Evolutionary conservation across 2,113 vertebrate species (phyloP).

Genomic region (Myiozetetes cayanensis): DNA sequence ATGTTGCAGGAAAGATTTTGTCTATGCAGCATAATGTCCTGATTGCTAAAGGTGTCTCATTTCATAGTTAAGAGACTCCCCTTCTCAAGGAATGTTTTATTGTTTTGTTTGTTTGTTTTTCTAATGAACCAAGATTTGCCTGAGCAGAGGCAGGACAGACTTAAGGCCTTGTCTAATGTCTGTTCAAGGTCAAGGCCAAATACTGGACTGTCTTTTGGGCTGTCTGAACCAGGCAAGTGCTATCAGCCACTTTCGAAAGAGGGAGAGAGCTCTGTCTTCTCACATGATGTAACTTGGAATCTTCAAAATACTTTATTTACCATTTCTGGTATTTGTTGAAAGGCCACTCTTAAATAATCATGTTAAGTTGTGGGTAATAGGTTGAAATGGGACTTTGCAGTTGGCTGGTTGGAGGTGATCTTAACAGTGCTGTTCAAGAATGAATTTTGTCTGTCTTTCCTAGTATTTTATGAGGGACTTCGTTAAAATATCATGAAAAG

Average conservation of each 20-base stretch:
- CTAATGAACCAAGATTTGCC: not conserved
- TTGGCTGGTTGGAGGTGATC: not conserved
- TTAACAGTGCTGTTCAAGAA: not conserved
- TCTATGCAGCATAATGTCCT: not conserved
- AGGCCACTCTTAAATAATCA: not conserved
- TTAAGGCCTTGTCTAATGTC: not conserved
- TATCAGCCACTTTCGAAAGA: not conserved
- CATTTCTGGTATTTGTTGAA: not conserved
- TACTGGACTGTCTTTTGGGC: not conserved
- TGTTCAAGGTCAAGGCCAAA: not conserved
- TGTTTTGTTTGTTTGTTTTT: not conserved
- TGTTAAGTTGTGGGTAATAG: not conserved
- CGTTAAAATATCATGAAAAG: not conserved
- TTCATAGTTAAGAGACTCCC: not conserved
- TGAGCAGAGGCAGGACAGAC: not conserved
- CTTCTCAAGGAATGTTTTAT: not conserved
- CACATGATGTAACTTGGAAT: not conserved
- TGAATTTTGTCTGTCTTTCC: not conserved
- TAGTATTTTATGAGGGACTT: not conserved
- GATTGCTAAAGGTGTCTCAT: not conserved
- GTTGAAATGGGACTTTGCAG: not conserved
- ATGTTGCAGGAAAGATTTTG: not conserved
- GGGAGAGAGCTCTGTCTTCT: not conserved
- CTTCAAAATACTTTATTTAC: not conserved
- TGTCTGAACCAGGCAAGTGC: not conserved